Evolutionary conservation across 1,140 invertebrate species (phyloP), one percentile per base, ranked within the genome.

Genomic region (Odontomachus brunneus): DNA sequence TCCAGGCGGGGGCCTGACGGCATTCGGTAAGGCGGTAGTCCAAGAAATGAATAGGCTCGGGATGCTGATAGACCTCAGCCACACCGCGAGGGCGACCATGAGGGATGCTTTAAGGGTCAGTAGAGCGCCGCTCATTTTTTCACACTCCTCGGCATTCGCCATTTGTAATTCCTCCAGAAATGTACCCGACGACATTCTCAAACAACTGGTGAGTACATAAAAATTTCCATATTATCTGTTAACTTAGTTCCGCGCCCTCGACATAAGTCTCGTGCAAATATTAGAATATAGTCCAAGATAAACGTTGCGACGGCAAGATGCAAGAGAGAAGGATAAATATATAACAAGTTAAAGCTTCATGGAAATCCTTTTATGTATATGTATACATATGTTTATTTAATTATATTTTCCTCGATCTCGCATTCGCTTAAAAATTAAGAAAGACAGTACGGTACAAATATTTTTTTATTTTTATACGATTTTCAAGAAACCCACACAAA

Each of bases 31-130:
- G 96, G 95, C 96, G 88, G 96, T 97, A 71, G 96, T 97, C 48
- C 94, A 95, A 75, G 97, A 98, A 94, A 97, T 97, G 97, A 98
- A 98, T 94, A 95, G 97, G 38, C 94, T 98, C 59, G 98, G 98
- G 11, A 98, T 98, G 97, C 92, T 98, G 92, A 96, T 98, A 55
- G 98, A 98, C 93, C 94, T 98, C 85, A 97, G 97, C 19, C 98
- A 98, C 91, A 97, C 97, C 26, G 96, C 96, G 62, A 96, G 95
- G 89, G 95, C 95, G 89, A 98, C 96, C 0, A 98, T 98, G 96
- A 93, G 96, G 51, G 97, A 97, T 85, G 97, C 97, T 3, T 94
- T 98, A 60, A 95, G 95, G 26, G 93, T 96, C 17, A 96, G 97
- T 3, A 95, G 95, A 89, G 97, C 98, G 0, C 98, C 98, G 1